Percentiles rank a stretch among this genome's conserved stretches.
Evolutionary conservation across 1,140 invertebrate species (phyloP).

Genomic region (Anastatus disparis): DNA sequence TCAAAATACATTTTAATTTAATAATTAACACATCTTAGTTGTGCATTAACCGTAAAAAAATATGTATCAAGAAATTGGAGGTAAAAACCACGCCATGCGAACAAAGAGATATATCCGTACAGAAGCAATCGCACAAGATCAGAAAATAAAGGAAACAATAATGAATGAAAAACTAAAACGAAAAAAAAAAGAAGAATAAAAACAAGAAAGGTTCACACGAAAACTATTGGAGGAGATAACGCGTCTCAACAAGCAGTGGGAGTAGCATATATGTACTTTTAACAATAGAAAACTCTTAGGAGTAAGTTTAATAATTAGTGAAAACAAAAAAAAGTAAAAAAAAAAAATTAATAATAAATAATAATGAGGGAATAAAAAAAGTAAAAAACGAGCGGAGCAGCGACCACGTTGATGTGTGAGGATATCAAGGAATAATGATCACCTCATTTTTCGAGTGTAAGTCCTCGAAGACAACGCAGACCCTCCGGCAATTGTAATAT

Average conservation of each 20-base stretch:
- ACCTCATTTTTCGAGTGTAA: constrained; percentile 56
- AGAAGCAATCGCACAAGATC: constrained; percentile 36
- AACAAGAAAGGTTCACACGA: constrained; percentile 28
- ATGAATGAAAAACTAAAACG: too few species aligned
- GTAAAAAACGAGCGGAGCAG: constrained; percentile 53
- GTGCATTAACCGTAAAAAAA: constrained; percentile 2
- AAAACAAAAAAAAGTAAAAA: constrained; percentile 39
- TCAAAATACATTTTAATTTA: not conserved
- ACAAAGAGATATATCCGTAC: constrained; percentile 32
- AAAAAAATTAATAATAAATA: not conserved
- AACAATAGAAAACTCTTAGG: constrained; percentile 46
- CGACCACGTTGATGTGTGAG: constrained; percentile 62
- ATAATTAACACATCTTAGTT: not conserved
- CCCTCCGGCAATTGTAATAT: constrained; percentile 48
- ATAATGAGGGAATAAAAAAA: constrained; percentile 39
- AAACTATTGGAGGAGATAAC: constrained; percentile 31
- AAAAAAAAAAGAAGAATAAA: too few species aligned
- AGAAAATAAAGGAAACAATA: constrained; percentile 44
- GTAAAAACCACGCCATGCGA: constrained; percentile 33
- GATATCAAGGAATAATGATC: constrained; percentile 59
- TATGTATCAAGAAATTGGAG: not conserved
- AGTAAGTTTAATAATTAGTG: constrained; percentile 48
- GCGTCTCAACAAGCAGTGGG: constrained; percentile 50
- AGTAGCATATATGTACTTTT: constrained; percentile 50
- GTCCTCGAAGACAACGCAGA: constrained; percentile 53